phyloP scores from a whole-genome alignment of 2,888 invertebrate species.

The Lottia gigantea region DNA sequence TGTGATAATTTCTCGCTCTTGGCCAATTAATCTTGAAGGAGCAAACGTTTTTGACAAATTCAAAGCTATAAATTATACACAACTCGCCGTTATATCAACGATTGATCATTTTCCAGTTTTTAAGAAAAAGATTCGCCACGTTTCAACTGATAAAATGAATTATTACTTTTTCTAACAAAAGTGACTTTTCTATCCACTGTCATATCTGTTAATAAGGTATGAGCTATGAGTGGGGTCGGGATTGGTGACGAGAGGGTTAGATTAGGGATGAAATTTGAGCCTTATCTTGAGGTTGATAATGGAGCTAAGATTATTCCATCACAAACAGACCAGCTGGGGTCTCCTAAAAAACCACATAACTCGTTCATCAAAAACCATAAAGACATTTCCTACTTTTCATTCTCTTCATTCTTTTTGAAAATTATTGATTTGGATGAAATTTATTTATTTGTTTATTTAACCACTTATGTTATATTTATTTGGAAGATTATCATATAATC shows the following conservation, averaged over 20 bases:
- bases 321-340: neutral
- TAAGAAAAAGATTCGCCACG: conserved; percentile 2
- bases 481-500: no score
- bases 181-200: conserved; percentile 5
- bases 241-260: neutral
- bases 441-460: no score
- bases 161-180: neutral
- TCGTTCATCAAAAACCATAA: conserved; percentile 1
- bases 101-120: neutral
- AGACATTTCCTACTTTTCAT: neutral
- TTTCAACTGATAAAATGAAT: conserved; percentile 2
- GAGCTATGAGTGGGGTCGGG: neutral
- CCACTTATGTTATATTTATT: no score
- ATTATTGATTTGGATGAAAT: no score
- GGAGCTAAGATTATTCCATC: neutral
- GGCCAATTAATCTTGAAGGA: conserved; percentile 4
- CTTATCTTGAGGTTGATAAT: conserved; percentile 10
- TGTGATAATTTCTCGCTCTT: neutral
- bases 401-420: no score
- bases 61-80: neutral
- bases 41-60: conserved; percentile 4
- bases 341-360: conserved; percentile 1
- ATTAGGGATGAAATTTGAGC: neutral
- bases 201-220: neutral
- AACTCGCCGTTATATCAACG: neutral